Evolutionary conservation across 1,140 invertebrate genomes (phyloP).

Genomic region (Macrostomum lignano): DNA sequence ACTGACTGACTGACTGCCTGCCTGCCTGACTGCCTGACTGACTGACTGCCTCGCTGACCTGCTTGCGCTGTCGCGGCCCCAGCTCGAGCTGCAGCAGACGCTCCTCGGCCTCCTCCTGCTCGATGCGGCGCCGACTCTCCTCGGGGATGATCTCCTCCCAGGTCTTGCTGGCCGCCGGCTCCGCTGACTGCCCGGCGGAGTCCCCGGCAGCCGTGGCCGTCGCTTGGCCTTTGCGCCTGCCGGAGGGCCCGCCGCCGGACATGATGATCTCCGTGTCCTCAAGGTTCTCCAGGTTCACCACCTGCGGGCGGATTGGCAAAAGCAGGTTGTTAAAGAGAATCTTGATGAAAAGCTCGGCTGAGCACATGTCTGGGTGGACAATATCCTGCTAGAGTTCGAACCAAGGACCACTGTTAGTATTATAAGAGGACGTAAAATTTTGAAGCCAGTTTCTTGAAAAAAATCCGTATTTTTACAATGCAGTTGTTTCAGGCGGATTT

Average conservation of each 20-base stretch:
- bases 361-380: not conserved
- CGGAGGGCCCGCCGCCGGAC: no score
- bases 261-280: slow-evolving; percentile 43
- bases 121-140: slow-evolving; percentile 54
- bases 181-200: not conserved
- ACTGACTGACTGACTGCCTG: no score
- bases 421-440: no score
- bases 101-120: slow-evolving; percentile 64
- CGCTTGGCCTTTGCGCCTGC: not conserved
- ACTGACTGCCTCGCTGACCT: no score
- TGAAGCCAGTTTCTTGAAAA: no score
- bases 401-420: not conserved
- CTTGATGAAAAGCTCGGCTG: no score
- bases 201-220: not conserved
- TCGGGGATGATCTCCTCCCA: slow-evolving; percentile 92
- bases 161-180: slow-evolving; percentile 11
- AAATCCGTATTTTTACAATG: no score
- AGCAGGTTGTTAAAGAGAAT: slow-evolving; percentile 3
- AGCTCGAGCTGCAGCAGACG: slow-evolving; percentile 65
- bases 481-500: no score
- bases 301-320: slow-evolving; percentile 19
- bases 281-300: slow-evolving; percentile 69
- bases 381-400: not conserved
- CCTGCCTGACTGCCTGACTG: no score
- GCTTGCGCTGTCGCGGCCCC: slow-evolving; percentile 42